Percentiles rank a stretch among this genome's conserved stretches.
Evolutionary conservation across 2,888 invertebrate genomes (phyloP).

Genomic region (Cepaea hortensis): DNA sequence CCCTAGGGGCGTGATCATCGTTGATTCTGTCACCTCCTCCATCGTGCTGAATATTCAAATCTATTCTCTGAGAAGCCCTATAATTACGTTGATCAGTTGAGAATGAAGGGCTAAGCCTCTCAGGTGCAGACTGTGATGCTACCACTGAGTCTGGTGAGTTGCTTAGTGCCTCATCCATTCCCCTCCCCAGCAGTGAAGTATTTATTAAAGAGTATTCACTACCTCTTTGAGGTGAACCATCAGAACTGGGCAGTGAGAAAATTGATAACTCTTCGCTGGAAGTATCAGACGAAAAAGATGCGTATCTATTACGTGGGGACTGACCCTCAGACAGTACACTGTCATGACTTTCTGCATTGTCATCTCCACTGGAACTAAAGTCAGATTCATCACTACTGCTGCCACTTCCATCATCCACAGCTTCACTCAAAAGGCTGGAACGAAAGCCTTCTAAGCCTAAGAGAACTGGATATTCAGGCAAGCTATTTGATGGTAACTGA

Average conservation of each 20-base stretch:
- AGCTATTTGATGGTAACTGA: neutral
- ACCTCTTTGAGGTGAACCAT: conserved; percentile 10
- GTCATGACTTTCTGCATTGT: neutral
- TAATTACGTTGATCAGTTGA: neutral
- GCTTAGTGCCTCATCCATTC: neutral
- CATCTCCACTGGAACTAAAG: conserved; percentile 30
- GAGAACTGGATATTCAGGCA: neutral
- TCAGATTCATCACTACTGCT: conserved; percentile 29
- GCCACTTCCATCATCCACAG: neutral
- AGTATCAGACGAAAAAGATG: conserved; percentile 10
- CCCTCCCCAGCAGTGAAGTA: neutral
- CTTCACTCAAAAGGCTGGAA: neutral
- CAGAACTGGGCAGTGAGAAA: conserved; percentile 1
- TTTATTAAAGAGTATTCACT: neutral
- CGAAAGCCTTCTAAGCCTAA: neutral
- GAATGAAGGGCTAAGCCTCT: neutral
- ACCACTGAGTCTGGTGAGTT: neutral
- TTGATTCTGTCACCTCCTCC: conserved; percentile 16
- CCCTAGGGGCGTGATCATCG: conserved; percentile 3
- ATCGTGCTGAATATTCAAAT: neutral
- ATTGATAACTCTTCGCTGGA: conserved; percentile 28
- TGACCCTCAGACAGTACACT: neutral
- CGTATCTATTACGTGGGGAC: neutral
- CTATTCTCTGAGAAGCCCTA: too few relatives aligned
- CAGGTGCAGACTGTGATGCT: too few relatives aligned